A percentile compares a stretch with the other conserved stretches of the same genome.
phyloP scores from a whole-genome alignment of 1,140 invertebrate species.

The Bacillus rossius region DNA sequence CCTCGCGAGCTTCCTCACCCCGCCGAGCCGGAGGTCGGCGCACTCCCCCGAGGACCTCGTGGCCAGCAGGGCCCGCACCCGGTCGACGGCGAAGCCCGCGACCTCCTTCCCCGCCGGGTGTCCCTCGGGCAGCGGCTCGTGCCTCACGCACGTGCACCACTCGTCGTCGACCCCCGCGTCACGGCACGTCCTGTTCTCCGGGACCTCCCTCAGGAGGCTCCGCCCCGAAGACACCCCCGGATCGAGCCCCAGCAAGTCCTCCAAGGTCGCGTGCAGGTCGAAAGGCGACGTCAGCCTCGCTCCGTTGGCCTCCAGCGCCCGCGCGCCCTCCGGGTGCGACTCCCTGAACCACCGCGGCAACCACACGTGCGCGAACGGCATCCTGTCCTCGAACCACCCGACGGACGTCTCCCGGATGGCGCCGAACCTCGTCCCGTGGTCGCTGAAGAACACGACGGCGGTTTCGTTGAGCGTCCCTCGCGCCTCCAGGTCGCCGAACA shows the following conservation, averaged over 20 bases:
- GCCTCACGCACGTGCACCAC: slow-evolving; percentile 71
- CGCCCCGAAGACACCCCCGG: slow-evolving; percentile 39
- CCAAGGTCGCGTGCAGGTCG: slow-evolving; percentile 68
- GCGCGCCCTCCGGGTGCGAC: slow-evolving; percentile 53
- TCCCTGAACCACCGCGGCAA: slow-evolving; percentile 65
- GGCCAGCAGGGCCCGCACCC: no score
- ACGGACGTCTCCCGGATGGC: slow-evolving; percentile 70
- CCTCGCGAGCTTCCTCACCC: no score
- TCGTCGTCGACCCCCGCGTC: slow-evolving; percentile 63
- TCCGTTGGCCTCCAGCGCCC: slow-evolving; percentile 64
- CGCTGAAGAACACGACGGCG: slow-evolving; percentile 43
- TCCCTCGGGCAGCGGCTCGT: slow-evolving; percentile 38
- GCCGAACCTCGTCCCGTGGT: slow-evolving; percentile 90
- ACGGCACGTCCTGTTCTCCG: slow-evolving; percentile 58
- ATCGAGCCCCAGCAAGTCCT: slow-evolving; percentile 37
- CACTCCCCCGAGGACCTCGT: no score
- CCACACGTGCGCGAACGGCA: slow-evolving; percentile 77
- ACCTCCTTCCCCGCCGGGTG: slow-evolving; percentile 40
- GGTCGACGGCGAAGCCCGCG: slow-evolving; percentile 3
- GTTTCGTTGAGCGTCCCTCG: slow-evolving; percentile 4
- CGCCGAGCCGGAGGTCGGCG: no score
- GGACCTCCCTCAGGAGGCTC: slow-evolving; percentile 59
- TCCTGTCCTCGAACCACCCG: slow-evolving; percentile 82
- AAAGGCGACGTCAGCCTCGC: slow-evolving; percentile 73
- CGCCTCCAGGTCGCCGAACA: not conserved